Conservation (phyloP, 1,140 invertebrate genomes). For the Drosophila suzukii region DNA sequence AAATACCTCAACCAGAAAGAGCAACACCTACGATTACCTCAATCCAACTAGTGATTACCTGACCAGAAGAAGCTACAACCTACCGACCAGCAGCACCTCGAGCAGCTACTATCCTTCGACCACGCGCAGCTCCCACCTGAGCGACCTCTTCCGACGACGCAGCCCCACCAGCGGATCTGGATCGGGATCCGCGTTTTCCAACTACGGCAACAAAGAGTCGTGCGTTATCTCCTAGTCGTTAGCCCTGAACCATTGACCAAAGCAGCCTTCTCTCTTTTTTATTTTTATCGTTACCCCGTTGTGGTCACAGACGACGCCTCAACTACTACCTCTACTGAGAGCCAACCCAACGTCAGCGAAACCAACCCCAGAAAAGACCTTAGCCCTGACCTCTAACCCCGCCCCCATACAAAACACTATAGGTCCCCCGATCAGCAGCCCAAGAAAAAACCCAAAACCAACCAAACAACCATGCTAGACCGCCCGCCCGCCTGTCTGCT, state of each 20-base stretch:
- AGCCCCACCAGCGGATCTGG: slow-evolving; percentile 46
- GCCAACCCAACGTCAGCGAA: slow-evolving; percentile 29
- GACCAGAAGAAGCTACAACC: slow-evolving; percentile 45
- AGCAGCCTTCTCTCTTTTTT: slow-evolving; percentile 60
- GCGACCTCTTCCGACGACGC: slow-evolving; percentile 71
- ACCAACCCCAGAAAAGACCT: slow-evolving; percentile 37
- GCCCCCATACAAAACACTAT: slow-evolving; percentile 15
- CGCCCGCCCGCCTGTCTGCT: slow-evolving; percentile 67
- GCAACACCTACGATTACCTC: slow-evolving; percentile 61
- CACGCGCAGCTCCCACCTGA: slow-evolving; percentile 61
- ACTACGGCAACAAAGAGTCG: slow-evolving; percentile 76
- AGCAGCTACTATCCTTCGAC: slow-evolving; percentile 43
- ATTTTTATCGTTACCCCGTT: slow-evolving; percentile 49
- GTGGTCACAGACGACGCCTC: slow-evolving; percentile 62
- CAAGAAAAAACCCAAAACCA: slow-evolving; percentile 42
- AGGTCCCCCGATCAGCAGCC: slow-evolving; percentile 27
- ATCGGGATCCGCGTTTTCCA: slow-evolving; percentile 44
- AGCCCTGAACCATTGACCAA: slow-evolving; percentile 45
- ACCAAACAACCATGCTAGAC: slow-evolving; percentile 52
- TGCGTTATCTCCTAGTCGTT: slow-evolving; percentile 77
- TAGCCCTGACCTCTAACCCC: not conserved
- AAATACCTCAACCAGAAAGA: slow-evolving; percentile 46
- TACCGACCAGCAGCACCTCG: slow-evolving; percentile 15
- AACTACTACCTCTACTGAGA: slow-evolving; percentile 73
- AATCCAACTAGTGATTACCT: slow-evolving; percentile 50